Conservation (phyloP, 92 coral and sea anemone genomes). For the Siderastrea radians region DNA sequence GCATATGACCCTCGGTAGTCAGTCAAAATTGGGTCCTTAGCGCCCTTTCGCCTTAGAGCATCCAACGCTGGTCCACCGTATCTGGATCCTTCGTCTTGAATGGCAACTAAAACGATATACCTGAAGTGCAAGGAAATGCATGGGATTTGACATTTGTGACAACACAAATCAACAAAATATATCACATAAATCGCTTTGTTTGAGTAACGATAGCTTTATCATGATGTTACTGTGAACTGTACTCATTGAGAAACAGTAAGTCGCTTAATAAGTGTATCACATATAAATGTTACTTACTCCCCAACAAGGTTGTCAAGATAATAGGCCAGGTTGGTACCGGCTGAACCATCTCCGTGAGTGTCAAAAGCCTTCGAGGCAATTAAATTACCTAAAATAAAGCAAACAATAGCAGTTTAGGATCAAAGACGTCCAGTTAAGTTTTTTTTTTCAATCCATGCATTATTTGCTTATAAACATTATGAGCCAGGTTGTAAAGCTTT, state of each 20-base stretch:
- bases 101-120: constrained; percentile 44
- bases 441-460: no score
- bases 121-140: constrained; percentile 1
- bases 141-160: not conserved
- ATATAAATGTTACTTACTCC: not conserved
- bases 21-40: constrained; percentile 2
- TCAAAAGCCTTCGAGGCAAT: constrained; percentile 2
- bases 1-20: constrained; percentile 31
- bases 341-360: not conserved
- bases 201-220: no score
- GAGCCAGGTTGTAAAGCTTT: no score
- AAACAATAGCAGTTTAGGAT: no score
- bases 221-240: no score
- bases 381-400: constrained; percentile 3
- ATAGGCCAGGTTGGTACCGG: constrained; percentile 11
- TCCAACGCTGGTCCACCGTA: not conserved
- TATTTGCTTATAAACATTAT: no score
- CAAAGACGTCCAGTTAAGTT: no score
- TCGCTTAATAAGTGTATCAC: not conserved
- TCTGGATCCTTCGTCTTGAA: constrained; percentile 36
- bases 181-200: no score
- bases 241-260: no score
- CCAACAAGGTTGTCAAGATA: constrained; percentile 1
- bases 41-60: constrained; percentile 36
- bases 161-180: no score